These are phyloP conservation scores for Falco columbarius DNA, from an alignment of 2,797 vertebrate species.

Conservation along the genomic window DNA sequence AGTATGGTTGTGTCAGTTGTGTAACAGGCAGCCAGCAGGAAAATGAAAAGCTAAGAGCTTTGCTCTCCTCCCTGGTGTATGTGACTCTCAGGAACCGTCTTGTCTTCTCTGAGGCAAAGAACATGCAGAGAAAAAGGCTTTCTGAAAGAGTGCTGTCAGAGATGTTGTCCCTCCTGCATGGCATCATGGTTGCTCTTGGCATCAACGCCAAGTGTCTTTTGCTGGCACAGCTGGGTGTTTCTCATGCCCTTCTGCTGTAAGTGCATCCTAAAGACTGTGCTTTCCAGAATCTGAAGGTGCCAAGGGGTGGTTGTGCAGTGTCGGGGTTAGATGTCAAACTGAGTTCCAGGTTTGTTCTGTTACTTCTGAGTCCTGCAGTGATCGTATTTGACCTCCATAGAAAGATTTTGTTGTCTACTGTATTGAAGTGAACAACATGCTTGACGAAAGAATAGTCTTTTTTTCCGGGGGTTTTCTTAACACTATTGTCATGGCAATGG, in stretches of 20 bases:
- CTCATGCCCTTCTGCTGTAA: not conserved
- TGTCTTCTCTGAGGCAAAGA: not conserved
- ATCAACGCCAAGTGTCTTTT: not conserved
- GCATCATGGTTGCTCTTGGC: not conserved
- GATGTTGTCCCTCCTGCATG: not conserved
- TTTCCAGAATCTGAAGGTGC: not conserved
- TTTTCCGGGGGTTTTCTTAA: not conserved
- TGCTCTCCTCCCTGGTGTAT: not conserved
- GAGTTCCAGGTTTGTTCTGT: not conserved
- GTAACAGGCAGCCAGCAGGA: fast-evolving
- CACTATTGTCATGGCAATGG: not conserved
- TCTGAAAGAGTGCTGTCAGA: not conserved
- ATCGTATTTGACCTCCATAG: not conserved
- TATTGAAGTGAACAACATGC: not conserved
- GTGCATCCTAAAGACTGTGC: fast-evolving
- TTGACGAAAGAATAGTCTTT: not conserved
- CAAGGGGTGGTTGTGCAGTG: not conserved
- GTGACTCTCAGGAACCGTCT: not conserved
- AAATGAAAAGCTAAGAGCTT: not conserved
- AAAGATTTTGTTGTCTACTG: not conserved
- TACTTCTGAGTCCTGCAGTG: not conserved
- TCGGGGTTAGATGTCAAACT: not conserved
- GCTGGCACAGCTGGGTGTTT: not conserved
- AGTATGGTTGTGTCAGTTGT: fast-evolving
- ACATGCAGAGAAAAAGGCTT: not conserved